Base-by-base conservation (phyloP, 2,797 vertebrate genomes). In the Eurystomus glaucurus region DNA sequence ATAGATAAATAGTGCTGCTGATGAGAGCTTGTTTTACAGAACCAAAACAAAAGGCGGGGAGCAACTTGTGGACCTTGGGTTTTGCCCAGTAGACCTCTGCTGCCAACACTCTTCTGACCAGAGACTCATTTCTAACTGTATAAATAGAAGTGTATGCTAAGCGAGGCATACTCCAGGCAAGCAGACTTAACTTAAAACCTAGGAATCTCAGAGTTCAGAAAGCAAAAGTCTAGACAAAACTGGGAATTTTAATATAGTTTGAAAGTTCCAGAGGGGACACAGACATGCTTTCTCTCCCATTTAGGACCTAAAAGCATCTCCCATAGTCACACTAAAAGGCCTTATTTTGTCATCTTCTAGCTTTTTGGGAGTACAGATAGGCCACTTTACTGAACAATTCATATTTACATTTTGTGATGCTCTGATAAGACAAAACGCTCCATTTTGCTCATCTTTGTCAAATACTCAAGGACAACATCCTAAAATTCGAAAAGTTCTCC, bases 121-220 rank as follows among this genome's bases (percentile, higher is more conserved):
- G 13, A 39, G 11, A 14, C 28, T 77, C 0, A 1, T 65, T 68
- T 55, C 48, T 31, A 79, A 28, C 37, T 41, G 6, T 13, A 50
- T 0, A 0, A 13, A 76, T 20, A 76, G 25, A 69, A 17, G 6
- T 55, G 18, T 1, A 1, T n/a, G 54, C 46, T 71, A 41, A 57
- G 41, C 1, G 1, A 83, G 4, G n/a, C 22, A 29, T 28, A 9
- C 13, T 81, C 9, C 60, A 33, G 48, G 48, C 29, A 79, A 72
- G n/a, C 15, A 81, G 14, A 51, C 7, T 18, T 43, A 41, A 29
- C 41, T 39, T 46, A 90, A 77, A 82, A 43, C 15, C 13, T 26
- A 8, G 9, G 4, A 79, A 45, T 45, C 14, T 11, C 3, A 1
- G 23, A 5, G 2, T 29, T 60, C 61, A 46, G 11, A 69, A 68